Evolutionary conservation across 1,140 invertebrate genomes (phyloP), one percentile per base, ranked within the genome.

Genomic region (Pseudomyrmex dendroicus): DNA sequence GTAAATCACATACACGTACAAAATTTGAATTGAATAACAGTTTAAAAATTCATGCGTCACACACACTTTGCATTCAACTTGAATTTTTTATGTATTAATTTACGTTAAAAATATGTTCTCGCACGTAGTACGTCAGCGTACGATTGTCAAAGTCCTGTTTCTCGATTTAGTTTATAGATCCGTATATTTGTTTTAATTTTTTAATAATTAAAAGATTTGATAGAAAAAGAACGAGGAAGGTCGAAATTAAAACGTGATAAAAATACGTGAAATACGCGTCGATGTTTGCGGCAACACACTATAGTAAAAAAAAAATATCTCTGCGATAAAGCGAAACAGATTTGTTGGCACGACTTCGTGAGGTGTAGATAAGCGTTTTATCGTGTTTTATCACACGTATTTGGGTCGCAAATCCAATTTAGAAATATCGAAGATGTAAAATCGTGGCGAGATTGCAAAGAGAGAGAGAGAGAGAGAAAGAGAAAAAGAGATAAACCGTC

Each of bases 351-450:
- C n/a, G 52, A 73, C 44, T 74, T 74, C 15, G 35, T 74, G 10
- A 83, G 67, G 52, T 35, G 17, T 13, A 63, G 82, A 77, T 66
- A 76, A 83, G 59, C 59, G 57, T 15, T 50, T 76, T 76, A 76
- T 64, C 62, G 46, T 48, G 22, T 1, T 20, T 83, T 67, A 77
- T 83, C 73, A 15, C 15, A 57, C 46, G 35, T 8, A 15, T 72
- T 77, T 17, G 20, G 15, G 2, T 67, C 25, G 20, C 13, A 59
- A 62, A 78, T 44, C 13, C 7, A 77, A 13, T 59, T 57, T 63
- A 59, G 44, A 54, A 83, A 64, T 64, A 62, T 63, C 25, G 3
- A 61, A 17, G 48, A 73, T 25, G 35, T 17, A 62, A 62, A 76
- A 76, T n/a, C 15, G 1, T 10, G 9, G 1, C 12, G 76, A 25